Percentiles rank a stretch among this genome's conserved stretches.
Conservation (phyloP, 2,797 vertebrate species). For the Aphelocoma californica region DNA sequence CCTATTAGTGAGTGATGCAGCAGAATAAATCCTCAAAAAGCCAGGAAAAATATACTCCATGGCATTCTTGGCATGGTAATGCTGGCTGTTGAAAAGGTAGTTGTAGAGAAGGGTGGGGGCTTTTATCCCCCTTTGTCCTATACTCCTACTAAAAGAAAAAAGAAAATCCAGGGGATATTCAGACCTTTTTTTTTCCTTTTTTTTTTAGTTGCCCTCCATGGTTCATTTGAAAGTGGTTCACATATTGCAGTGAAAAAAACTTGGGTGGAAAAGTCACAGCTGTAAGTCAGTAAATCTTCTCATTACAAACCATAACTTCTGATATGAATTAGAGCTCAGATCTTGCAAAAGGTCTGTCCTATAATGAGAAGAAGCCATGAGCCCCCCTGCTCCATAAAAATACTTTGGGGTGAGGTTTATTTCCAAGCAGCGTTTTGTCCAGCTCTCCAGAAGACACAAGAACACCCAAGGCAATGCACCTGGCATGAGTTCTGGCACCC, state of each 20-base stretch:
- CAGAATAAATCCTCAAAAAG: not conserved
- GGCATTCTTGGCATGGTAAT: not conserved
- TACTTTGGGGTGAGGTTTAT: not conserved
- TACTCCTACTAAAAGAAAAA: not conserved
- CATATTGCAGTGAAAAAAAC: not conserved
- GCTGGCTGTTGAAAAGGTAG: not conserved
- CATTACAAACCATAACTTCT: not conserved
- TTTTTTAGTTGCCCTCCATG: not conserved
- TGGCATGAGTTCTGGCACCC: not conserved
- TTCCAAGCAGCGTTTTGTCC: not conserved
- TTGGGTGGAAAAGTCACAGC: not conserved
- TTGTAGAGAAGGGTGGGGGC: accelerated
- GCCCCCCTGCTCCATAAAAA: not conserved
- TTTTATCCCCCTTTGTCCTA: not conserved
- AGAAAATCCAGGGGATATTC: not conserved
- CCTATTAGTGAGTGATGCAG: not conserved
- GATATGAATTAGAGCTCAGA: not conserved
- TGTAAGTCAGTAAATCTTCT: not conserved
- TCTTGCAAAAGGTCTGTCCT: not conserved
- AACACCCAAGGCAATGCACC: not conserved
- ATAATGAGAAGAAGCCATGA: not conserved
- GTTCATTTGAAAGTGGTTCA: not conserved
- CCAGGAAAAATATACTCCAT: not conserved
- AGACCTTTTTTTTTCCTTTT: not conserved
- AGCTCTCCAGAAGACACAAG: not conserved